Base-by-base conservation (phyloP, 1,140 invertebrate genomes). In the Anthonomus grandis region DNA sequence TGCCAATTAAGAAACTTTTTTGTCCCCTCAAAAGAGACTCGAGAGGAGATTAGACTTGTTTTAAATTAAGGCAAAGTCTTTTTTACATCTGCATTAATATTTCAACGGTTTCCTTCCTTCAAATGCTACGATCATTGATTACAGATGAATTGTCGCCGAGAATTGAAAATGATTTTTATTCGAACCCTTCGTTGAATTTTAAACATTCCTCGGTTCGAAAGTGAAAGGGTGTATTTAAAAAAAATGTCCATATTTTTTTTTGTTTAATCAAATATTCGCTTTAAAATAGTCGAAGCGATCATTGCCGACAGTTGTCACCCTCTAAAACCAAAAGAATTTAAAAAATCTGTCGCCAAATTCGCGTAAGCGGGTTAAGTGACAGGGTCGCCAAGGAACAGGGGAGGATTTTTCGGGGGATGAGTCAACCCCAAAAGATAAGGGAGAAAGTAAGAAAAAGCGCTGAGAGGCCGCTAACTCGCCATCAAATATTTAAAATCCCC, bases 401-500 rank as follows among this genome's bases (percentile, higher is more conserved):
- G 42, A 23, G 15, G 22, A 50, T 54, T 55, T 50, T 54, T 55
- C 22, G 15, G 42, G 52, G 52, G 58, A 57, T 44, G 53, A 52
- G 22, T 49, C 54, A 22, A 50, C 54, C 54, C 59, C 44, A 42
- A 47, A 54, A 39, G 42, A 38, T 46, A 53, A 37, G 17, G 45
- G 49, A 23, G 48, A 49, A 54, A 57, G 19, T 25, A 55, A 58
- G 49, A 54, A 45, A 46, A 57, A 66, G 61, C 54, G 64, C 53
- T 59, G 63, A 66, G 66, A 68, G 62, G 53, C 62, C 59, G 63
- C 62, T 65, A 70, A 70, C 68, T 69, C 58, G 59, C 67, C 65
- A 69, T 70, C 66, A 70, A 70, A 69, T 70, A 70, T 70, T 70
- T 69, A 69, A 67, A 61, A 53, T 61, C 59, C 62, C 61, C 48